Evolutionary conservation across 2,888 invertebrate genomes (phyloP).

Genomic region (Cheilosia pagana): DNA sequence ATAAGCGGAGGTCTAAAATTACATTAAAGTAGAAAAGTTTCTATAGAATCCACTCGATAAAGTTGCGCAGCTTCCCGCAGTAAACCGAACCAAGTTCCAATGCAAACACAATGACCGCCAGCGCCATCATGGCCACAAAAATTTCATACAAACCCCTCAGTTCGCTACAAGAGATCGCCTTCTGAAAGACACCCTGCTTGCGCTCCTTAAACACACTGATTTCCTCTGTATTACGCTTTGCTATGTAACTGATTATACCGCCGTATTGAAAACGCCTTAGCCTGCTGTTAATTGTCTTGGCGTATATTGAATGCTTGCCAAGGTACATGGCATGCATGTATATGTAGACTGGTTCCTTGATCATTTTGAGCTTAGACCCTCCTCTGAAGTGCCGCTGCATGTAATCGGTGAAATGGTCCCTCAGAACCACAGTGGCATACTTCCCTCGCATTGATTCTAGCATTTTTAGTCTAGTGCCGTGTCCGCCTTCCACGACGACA

Average conservation of each 20-base stretch:
- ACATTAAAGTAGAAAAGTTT: background rate
- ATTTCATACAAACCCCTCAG: constrained; percentile 63
- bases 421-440: constrained; percentile 59
- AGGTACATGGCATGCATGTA: constrained; percentile 78
- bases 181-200: background rate
- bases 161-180: constrained; percentile 29
- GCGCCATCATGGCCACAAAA: constrained; percentile 5
- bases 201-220: background rate
- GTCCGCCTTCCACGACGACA: constrained; percentile 1
- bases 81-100: constrained; percentile 69
- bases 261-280: constrained; percentile 77
- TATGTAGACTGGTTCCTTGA: constrained; percentile 77
- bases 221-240: constrained; percentile 28
- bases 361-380: constrained; percentile 76
- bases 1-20: too few species aligned
- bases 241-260: constrained; percentile 76
- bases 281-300: constrained; percentile 76
- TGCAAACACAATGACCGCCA: constrained; percentile 61
- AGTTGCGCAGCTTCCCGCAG: background rate
- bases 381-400: constrained; percentile 75
- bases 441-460: background rate
- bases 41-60: constrained; percentile 17
- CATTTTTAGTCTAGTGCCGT: background rate
- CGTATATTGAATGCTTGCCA: constrained; percentile 77
- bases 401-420: constrained; percentile 77